Conservation (phyloP, 2,113 vertebrate species). For the Shinisaurus crocodilurus region DNA sequence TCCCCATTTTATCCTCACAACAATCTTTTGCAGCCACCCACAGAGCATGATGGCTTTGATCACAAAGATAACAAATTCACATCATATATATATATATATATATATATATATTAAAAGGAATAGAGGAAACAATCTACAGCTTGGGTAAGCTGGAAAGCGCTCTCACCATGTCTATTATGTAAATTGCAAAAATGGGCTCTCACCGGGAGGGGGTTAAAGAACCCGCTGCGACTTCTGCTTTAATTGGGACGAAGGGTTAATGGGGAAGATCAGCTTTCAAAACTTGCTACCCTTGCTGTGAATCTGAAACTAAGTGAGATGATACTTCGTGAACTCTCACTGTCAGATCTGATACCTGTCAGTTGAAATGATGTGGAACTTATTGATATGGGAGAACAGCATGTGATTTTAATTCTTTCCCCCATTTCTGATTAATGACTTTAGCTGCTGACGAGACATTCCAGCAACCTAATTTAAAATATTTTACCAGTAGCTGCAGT, state of each 20-base stretch:
- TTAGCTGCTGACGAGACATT: background rate
- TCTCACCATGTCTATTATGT: background rate
- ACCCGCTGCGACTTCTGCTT: constrained; percentile 8
- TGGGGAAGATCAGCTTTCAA: background rate
- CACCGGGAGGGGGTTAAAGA: background rate
- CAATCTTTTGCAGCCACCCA: background rate
- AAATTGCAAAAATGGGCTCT: background rate
- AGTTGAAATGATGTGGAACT: background rate
- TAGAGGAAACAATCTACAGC: background rate
- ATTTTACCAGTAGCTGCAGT: background rate
- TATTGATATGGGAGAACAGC: background rate
- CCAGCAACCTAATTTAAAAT: background rate
- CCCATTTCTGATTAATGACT: background rate
- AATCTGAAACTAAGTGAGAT: background rate
- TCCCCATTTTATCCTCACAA: background rate
- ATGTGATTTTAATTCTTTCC: background rate
- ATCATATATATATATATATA: too few relatives aligned
- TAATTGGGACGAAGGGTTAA: constrained; percentile 24
- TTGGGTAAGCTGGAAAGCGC: background rate
- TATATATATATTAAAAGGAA: too few relatives aligned
- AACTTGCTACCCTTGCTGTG: background rate
- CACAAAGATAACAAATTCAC: constrained; percentile 11
- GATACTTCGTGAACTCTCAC: background rate
- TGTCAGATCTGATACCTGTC: background rate
- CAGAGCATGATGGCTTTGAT: constrained; percentile 7